Conservation (phyloP, 2,113 vertebrate species). For the Meleagris gallopavo region DNA sequence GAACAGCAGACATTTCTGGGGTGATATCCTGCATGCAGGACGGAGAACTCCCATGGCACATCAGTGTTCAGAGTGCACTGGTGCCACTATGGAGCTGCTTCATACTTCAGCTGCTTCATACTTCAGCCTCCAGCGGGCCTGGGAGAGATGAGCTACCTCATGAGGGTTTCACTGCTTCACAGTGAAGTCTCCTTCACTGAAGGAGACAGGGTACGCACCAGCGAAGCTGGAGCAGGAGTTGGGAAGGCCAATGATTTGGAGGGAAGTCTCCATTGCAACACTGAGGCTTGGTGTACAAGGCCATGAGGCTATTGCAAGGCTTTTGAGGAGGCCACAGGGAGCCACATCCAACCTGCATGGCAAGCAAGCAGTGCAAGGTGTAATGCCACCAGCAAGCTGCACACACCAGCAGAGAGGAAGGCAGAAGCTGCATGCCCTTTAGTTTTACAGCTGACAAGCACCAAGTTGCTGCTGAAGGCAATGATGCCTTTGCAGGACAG, state of each 20-base stretch:
- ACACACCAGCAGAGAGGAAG: background rate
- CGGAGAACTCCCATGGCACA: accelerated
- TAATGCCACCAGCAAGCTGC: background rate
- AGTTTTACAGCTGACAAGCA: background rate
- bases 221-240: background rate
- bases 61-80: accelerated
- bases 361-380: background rate
- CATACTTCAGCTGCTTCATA: too few relatives aligned
- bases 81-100: background rate
- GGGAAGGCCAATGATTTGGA: background rate
- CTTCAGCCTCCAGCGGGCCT: background rate
- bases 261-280: background rate
- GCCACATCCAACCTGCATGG: too few relatives aligned
- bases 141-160: background rate
- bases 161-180: accelerated
- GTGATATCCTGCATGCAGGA: background rate
- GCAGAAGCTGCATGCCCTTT: background rate
- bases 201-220: background rate
- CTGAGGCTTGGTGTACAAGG: background rate
- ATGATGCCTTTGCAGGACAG: background rate
- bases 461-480: background rate
- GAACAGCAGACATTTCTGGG: background rate
- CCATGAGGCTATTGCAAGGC: background rate
- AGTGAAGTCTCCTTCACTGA: too few relatives aligned
- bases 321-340: background rate